These are phyloP conservation scores for Oegoconia quadripuncta DNA, from an alignment of 2,888 invertebrate species.

Conservation along the genomic window DNA sequence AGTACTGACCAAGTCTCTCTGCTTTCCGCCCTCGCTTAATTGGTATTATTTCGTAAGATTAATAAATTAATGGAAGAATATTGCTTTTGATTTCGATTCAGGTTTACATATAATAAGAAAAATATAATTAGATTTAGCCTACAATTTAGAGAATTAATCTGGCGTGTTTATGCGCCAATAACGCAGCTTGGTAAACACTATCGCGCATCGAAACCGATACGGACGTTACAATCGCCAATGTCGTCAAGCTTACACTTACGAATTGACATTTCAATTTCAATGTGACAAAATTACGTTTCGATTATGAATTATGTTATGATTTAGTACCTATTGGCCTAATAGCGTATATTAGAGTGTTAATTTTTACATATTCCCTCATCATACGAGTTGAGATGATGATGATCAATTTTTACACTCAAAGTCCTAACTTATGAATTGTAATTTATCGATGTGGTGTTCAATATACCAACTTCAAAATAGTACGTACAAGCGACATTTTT, in stretches of 20 bases:
- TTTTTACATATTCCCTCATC: too few relatives aligned
- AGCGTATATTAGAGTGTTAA: too few relatives aligned
- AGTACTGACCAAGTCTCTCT: too few relatives aligned
- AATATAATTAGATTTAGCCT: conserved; percentile 1
- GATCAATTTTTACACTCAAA: too few relatives aligned
- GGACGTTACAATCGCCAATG: conserved; percentile 28
- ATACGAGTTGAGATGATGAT: too few relatives aligned
- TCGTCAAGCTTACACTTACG: conserved; percentile 31
- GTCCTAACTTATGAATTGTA: too few relatives aligned
- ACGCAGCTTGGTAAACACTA: conserved; percentile 16
- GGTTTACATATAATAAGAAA: not conserved
- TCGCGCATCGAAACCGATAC: conserved; percentile 14
- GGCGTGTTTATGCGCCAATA: conserved; percentile 16
- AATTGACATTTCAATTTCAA: conserved; percentile 48
- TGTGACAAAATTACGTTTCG: conserved; percentile 15
- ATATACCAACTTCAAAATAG: too few relatives aligned
- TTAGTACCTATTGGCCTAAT: not conserved
- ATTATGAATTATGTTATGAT: not conserved
- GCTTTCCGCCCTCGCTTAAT: too few relatives aligned
- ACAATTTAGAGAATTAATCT: conserved; percentile 18
- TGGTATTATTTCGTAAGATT: not conserved
- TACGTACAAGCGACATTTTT: too few relatives aligned
- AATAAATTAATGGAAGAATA: not conserved
- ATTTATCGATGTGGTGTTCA: too few relatives aligned
- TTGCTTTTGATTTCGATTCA: not conserved